phyloP scores from a whole-genome alignment of 2,797 vertebrate species.

The Eleutherodactylus coqui region DNA sequence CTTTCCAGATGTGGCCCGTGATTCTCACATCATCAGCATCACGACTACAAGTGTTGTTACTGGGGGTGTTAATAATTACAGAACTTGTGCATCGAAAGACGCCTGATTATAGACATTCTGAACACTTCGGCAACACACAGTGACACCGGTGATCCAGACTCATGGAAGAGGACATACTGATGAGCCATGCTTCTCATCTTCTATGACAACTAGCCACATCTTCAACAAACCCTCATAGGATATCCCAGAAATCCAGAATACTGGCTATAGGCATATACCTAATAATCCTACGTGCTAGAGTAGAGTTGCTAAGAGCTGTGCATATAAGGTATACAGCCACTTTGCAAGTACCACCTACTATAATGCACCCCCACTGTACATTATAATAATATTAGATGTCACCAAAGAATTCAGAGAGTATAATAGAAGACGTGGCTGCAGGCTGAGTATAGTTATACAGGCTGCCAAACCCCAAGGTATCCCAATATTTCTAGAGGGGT shows the following conservation, averaged over 20 bases:
- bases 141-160: background rate
- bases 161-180: background rate
- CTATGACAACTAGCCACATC: background rate
- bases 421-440: too few species aligned
- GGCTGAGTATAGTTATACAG: too few species aligned
- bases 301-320: background rate
- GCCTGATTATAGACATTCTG: background rate
- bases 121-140: background rate
- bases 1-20: conserved; percentile 21
- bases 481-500: too few species aligned
- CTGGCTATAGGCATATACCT: background rate
- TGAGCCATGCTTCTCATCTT: conserved; percentile 17
- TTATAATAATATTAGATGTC: too few species aligned
- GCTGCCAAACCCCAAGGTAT: too few species aligned
- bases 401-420: too few species aligned
- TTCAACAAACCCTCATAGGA: background rate
- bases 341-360: background rate
- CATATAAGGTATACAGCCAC: background rate
- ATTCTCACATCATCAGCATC: conserved; percentile 10
- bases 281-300: background rate
- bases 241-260: background rate
- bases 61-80: conserved; percentile 31
- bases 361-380: too few species aligned
- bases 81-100: background rate
- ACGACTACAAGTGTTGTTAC: conserved; percentile 16